Base-by-base conservation (phyloP, 2,113 vertebrate species). In the Ornithorhynchus anatinus region DNA sequence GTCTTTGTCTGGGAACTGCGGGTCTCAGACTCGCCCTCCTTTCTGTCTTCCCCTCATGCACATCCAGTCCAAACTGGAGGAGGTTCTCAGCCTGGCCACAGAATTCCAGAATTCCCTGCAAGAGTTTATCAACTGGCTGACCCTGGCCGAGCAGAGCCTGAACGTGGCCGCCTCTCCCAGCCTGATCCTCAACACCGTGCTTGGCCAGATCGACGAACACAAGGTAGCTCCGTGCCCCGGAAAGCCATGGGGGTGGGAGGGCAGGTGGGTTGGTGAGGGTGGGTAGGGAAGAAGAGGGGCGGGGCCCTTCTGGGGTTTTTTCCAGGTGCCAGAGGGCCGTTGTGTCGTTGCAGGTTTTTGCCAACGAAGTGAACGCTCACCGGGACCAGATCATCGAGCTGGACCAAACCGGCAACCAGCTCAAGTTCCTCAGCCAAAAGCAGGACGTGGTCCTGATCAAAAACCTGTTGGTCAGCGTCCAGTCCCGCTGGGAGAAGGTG, bases 51-150 rank as follows among this genome's bases (percentile, higher is more conserved):
- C 5, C 20, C 47, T 62, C 23, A 51, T 78, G 73, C 45, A 82
- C 86, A 84, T 43, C 8, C 87, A 99, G 98, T 95, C 89, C 0
- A 99, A 99, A 89, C 88, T 99, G 86, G 98, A 99, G 50, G 97
- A 99, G 77, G 98, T 95, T 0, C 89, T 99, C 73, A 90, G 91
- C 76, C 76, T 98, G 85, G 98, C 98, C 32, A 97, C 95, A 0
- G 95, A 96, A 60, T 99, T 99, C 89, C 98, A 99, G 92, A 95
- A 96, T 23, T 98, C 97, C 33, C 93, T 99, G 17, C 98, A 99
- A 89, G 97, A 99, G 81, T 99, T 97, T 87, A 99, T 99, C 89
- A 99, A 97, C 92, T 99, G 98, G 98, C 94, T 99, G 75, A 99
- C 97, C 0, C 91, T 98, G 60, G 96, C 96, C 0, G 98, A 99